Evolutionary conservation across 2,113 vertebrate genomes (phyloP).

Genomic region (Callithrix jacchus): DNA sequence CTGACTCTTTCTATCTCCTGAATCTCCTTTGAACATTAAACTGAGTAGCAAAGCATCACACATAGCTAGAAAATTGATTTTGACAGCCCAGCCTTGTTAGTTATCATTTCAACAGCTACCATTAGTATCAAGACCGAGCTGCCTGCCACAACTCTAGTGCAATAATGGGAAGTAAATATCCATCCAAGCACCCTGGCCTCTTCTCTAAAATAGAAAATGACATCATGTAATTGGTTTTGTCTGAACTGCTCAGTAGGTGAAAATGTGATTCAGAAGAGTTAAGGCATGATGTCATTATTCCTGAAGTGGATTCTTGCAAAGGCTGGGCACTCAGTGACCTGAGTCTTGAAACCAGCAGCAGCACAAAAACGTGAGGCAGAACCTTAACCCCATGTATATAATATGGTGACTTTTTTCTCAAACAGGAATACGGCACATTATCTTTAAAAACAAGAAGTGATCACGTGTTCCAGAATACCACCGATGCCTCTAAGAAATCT

Average conservation of each 20-base stretch:
- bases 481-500: background rate
- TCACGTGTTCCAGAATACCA: background rate
- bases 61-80: constrained; percentile 25
- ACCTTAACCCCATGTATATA: background rate
- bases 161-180: constrained; percentile 56
- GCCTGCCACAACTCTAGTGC: constrained; percentile 38
- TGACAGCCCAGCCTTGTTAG: constrained; percentile 44
- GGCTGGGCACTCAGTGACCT: background rate
- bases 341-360: background rate
- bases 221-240: constrained; percentile 71
- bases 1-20: background rate
- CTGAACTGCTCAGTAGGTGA: constrained; percentile 48
- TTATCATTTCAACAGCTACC: constrained; percentile 49
- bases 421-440: background rate
- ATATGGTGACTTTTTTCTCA: background rate
- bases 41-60: background rate
- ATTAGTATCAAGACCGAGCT: constrained; percentile 55
- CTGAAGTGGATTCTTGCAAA: constrained; percentile 52
- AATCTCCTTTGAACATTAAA: constrained; percentile 18
- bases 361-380: background rate
- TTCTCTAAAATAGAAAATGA: constrained; percentile 67
- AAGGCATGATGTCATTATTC: constrained; percentile 49
- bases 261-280: constrained; percentile 43
- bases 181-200: constrained; percentile 3
- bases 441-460: constrained; percentile 18